Evolutionary conservation across 2,797 vertebrate species (phyloP).

Genomic region (Chloroceryle amazona): DNA sequence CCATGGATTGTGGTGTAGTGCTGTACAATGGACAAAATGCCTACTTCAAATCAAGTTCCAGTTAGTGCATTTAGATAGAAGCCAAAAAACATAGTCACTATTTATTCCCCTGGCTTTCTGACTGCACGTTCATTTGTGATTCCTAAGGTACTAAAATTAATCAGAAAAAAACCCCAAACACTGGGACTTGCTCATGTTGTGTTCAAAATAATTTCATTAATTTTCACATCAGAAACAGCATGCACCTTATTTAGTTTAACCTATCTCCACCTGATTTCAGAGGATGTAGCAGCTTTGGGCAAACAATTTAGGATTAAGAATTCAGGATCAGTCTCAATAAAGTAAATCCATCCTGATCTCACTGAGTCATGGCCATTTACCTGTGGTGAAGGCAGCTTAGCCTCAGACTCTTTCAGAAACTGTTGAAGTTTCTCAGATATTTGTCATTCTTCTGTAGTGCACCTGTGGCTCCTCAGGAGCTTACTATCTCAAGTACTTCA

Average conservation of each 20-base stretch:
- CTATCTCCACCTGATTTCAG: background rate
- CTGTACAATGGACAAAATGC: background rate
- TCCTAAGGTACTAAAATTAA: constrained; percentile 30
- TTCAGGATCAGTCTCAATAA: background rate
- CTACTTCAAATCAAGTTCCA: background rate
- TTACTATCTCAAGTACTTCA: background rate
- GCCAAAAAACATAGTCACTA: background rate
- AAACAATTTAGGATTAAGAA: background rate
- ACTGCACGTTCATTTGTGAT: background rate
- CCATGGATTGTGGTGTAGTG: background rate
- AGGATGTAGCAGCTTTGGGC: background rate
- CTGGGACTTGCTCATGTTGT: background rate
- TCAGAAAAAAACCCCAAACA: background rate
- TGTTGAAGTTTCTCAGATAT: background rate
- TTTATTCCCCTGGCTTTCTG: background rate
- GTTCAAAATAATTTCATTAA: constrained; percentile 10
- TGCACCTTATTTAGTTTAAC: background rate
- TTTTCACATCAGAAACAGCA: constrained; percentile 13
- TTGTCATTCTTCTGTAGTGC: background rate
- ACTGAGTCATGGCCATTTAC: background rate
- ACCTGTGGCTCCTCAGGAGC: background rate
- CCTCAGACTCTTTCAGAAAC: background rate
- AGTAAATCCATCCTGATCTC: background rate
- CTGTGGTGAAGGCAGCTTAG: background rate
- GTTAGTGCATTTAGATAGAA: background rate